These are phyloP conservation scores for Dermatophagoides farinae DNA, from an alignment of 1,140 invertebrate species.

Conservation along the genomic window DNA sequence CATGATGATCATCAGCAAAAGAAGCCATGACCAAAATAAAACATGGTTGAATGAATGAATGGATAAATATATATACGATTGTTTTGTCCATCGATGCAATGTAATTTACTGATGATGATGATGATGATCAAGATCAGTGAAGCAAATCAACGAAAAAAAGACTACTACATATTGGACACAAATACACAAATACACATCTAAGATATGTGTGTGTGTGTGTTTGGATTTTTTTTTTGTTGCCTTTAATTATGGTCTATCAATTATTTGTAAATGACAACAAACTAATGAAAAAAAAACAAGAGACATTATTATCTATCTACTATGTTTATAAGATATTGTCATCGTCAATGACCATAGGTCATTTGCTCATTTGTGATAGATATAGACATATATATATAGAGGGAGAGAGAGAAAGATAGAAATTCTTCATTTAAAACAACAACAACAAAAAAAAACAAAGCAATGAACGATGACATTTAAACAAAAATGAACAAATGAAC, in stretches of 20 bases:
- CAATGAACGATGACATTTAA: not conserved
- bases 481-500: too few species aligned
- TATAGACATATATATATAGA: too few species aligned
- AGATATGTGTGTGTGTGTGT: too few species aligned
- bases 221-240: too few species aligned
- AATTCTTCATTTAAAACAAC: not conserved
- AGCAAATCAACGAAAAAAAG: not conserved
- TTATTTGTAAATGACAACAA: not conserved
- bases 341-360: constrained; percentile 6
- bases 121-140: not conserved
- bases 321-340: not conserved
- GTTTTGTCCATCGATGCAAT: too few species aligned
- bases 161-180: not conserved
- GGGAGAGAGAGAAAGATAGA: too few species aligned
- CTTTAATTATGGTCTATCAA: not conserved
- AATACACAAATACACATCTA: not conserved
- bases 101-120: too few species aligned
- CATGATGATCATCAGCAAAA: too few species aligned
- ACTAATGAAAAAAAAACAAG: not conserved
- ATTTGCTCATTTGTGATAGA: not conserved
- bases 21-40: too few species aligned
- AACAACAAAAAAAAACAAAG: too few species aligned
- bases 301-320: not conserved
- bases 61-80: too few species aligned
- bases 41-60: too few species aligned